Evolutionary conservation across 2,888 invertebrate species (phyloP), one percentile per base, ranked within the genome.

Genomic region (Xanthorhoe spadicearia): DNA sequence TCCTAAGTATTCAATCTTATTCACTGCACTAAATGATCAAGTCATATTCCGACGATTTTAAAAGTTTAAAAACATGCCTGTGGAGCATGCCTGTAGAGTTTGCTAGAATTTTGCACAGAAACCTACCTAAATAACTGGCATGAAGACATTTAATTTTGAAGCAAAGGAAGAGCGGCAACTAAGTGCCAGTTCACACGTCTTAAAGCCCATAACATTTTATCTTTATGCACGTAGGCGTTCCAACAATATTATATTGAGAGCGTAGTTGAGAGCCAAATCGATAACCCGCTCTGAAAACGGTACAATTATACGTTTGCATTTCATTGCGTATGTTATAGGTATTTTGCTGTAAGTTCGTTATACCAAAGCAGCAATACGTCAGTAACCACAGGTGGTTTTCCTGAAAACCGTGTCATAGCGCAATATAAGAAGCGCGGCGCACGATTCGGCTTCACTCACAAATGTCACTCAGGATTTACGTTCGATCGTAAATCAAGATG

Each of bases 391-490:
- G 81, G 78, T 75, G 77, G 82, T 83, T 88, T 85, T 79, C 84
- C 82, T 85, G 84, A 89, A 88, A 85, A 84, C 82, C 85, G 77
- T 86, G 84, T 86, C 86, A 81, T 82, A 81, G 79, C 76, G 80
- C 66, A 77, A 77, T 76, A 79, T 82, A 79, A 78, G 78, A 77
- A 75, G 76, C 72, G 79, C 79, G 78, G 77, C 78, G 78, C 79
- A 75, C 79, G 80, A 85, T 78, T 83, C 86, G 85, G 85, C 85
- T 85, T 83, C 82, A 79, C 85, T 88, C 89, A 86, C 92, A 92
- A 92, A 90, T 91, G 93, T 92, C 92, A 91, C 88, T 88, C 74
- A 85, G 84, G 85, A 93, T 93, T 93, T 93, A 93, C 89, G 84
- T 80, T 83, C 85, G 82, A 83, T 89, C 92, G 86, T 93, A 93